Conservation (phyloP, 1,140 invertebrate species). For the roundworm (Caenorhabditis elegans) region DNA sequence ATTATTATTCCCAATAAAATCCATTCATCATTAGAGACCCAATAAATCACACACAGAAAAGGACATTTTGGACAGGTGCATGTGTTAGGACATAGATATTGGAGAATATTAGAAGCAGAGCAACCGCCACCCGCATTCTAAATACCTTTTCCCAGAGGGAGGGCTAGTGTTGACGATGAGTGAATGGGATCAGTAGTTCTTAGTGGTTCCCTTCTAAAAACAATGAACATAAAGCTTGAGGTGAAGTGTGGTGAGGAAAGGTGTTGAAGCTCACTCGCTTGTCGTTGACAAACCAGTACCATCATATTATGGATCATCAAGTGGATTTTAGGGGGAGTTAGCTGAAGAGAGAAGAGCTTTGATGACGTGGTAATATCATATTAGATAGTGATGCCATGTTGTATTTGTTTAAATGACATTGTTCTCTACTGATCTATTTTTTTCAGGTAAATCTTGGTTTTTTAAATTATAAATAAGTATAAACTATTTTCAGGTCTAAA, state of each 20-base stretch:
- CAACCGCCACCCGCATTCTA: not conserved
- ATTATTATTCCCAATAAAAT: not conserved
- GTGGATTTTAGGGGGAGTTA: not conserved
- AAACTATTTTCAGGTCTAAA: no score
- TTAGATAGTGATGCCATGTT: no score
- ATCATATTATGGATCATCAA: no score
- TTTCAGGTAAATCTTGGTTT: no score
- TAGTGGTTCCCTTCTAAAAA: slow-evolving; percentile 11
- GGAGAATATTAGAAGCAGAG: not conserved
- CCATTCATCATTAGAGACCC: not conserved
- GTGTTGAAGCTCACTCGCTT: not conserved
- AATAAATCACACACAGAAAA: not conserved
- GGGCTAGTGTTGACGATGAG: not conserved
- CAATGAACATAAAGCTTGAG: not conserved
- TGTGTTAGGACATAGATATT: not conserved
- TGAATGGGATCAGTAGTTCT: not conserved
- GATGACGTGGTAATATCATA: not conserved
- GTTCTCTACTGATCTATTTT: no score
- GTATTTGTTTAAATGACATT: no score
- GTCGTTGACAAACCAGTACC: no score
- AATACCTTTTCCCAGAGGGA: not conserved
- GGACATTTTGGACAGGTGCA: not conserved
- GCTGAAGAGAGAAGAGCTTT: not conserved
- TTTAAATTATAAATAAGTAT: no score
- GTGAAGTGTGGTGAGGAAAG: not conserved